Evolutionary conservation across 2,797 vertebrate genomes (phyloP), one percentile per base, ranked within the genome.

Genomic region (Crocodylus rhombifer): DNA sequence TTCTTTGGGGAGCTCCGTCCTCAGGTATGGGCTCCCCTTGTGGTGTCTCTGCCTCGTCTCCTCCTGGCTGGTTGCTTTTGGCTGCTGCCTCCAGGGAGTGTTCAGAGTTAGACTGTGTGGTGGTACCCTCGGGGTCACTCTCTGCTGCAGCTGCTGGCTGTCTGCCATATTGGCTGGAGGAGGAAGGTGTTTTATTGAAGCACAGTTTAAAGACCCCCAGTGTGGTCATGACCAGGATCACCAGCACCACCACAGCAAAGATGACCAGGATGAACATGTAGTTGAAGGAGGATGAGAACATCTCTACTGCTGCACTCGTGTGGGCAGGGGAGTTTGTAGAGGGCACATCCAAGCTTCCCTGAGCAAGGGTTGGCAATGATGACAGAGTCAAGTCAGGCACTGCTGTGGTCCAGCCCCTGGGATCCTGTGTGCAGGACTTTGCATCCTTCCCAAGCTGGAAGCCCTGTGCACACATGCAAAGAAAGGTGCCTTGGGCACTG

Each of bases 191-290:
- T 64, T 96, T 98, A 7, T 95, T 97, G 93, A 98, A 97, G 94
- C 98, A 99, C 77, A 98, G 97, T 89, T 98, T 98, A 95, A 99
- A 98, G 10, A 97, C 97, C 11, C 97, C 97, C 71, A 98, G 91
- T 2, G 98, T 88, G 1, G 98, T 96, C 90, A 98, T 96, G 91
- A 98, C 82, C 89, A 99, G 89, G 73, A 99, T 89, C 82, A 98
- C 33, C 87, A 99, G 95, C 56, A 94, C 97, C 20, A 97, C 97
- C 23, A 98, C 97, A 0, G 97, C 98, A 16, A 98, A 94, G 75
- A 98, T 93, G 64, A 98, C 97, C 13, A 98, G 97, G 26, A 99
- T 79, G 93, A 98, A 97, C 76, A 98, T 93, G 20, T 96, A 93
- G 4, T 92, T 97, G 76, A 96, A 97, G 20, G 96, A 95, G 42